Evolutionary conservation across 2,797 vertebrate genomes (phyloP).

Genomic region (Myripristis murdjan): DNA sequence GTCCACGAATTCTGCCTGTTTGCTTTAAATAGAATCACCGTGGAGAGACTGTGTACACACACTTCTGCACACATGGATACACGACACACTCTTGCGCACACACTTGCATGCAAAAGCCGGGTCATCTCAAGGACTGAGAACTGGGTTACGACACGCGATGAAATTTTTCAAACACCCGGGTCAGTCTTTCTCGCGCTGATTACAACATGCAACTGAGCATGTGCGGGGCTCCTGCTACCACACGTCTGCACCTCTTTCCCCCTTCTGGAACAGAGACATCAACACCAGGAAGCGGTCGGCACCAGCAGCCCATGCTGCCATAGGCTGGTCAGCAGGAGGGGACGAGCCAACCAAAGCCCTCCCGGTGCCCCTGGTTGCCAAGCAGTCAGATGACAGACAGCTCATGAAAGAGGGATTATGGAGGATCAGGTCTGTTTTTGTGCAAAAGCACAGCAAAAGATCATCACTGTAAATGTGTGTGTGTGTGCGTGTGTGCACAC

Average conservation of each 20-base stretch:
- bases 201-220: slow-evolving; percentile 3
- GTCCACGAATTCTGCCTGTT: background rate
- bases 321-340: slow-evolving; percentile 44
- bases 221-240: background rate
- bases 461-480: slow-evolving; percentile 27
- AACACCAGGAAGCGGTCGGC: slow-evolving; percentile 49
- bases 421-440: slow-evolving; percentile 71
- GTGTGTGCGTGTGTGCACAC: slow-evolving; percentile 6
- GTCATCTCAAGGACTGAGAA: slow-evolving; percentile 47
- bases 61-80: slow-evolving; percentile 1
- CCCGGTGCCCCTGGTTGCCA: slow-evolving; percentile 50
- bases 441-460: slow-evolving; percentile 46
- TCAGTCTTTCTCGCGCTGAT: slow-evolving; percentile 3
- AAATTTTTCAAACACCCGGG: background rate
- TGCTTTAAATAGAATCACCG: background rate
- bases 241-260: slow-evolving; percentile 23
- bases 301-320: slow-evolving; percentile 38
- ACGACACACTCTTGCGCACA: slow-evolving; percentile 24
- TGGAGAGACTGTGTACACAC: background rate
- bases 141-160: slow-evolving; percentile 9
- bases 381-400: slow-evolving; percentile 70
- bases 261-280: slow-evolving; percentile 23
- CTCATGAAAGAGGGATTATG: slow-evolving; percentile 71
- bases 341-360: slow-evolving; percentile 49
- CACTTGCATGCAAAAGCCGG: slow-evolving; percentile 11